phyloP scores from a whole-genome alignment of 1,140 invertebrate genomes.

The Drosophila subobscura region DNA sequence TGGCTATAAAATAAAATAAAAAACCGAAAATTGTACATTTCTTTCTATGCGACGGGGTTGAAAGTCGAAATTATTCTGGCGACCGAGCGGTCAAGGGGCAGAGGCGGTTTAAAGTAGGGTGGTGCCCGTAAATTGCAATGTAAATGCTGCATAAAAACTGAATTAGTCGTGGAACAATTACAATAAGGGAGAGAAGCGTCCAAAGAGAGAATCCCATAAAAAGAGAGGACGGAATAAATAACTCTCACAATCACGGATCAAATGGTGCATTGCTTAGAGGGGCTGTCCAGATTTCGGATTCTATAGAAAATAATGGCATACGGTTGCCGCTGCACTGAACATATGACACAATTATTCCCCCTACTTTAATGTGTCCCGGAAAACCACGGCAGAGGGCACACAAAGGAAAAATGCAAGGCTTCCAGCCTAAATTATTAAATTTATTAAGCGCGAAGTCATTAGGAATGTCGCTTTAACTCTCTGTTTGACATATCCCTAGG shows the following conservation, averaged over 20 bases:
- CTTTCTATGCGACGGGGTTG: conserved; percentile 51
- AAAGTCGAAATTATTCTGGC: conserved; percentile 50
- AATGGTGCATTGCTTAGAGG: conserved; percentile 65
- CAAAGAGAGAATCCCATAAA: neutral
- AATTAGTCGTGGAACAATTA: conserved; percentile 71
- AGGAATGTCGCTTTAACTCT: conserved; percentile 26
- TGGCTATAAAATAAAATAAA: conserved; percentile 43
- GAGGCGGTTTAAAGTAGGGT: neutral
- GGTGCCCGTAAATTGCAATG: conserved; percentile 71
- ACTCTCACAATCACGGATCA: conserved; percentile 35
- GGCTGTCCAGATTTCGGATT: conserved; percentile 53
- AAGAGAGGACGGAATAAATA: conserved; percentile 1
- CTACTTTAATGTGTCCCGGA: conserved; percentile 9
- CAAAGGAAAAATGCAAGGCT: conserved; percentile 35
- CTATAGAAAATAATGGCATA: conserved; percentile 68
- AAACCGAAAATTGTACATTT: conserved; percentile 57
- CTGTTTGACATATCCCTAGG: conserved; percentile 29
- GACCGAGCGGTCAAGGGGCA: conserved; percentile 10
- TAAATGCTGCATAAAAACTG: conserved; percentile 77
- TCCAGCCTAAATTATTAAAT: conserved; percentile 47
- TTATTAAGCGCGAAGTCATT: conserved; percentile 63
- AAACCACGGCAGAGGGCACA: conserved; percentile 1
- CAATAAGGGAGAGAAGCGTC: conserved; percentile 26
- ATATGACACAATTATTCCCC: conserved; percentile 73
- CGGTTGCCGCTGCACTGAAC: conserved; percentile 41